These are phyloP conservation scores for Erythrocebus patas DNA, from an alignment of 2,113 vertebrate genomes.

Conservation along the genomic window DNA sequence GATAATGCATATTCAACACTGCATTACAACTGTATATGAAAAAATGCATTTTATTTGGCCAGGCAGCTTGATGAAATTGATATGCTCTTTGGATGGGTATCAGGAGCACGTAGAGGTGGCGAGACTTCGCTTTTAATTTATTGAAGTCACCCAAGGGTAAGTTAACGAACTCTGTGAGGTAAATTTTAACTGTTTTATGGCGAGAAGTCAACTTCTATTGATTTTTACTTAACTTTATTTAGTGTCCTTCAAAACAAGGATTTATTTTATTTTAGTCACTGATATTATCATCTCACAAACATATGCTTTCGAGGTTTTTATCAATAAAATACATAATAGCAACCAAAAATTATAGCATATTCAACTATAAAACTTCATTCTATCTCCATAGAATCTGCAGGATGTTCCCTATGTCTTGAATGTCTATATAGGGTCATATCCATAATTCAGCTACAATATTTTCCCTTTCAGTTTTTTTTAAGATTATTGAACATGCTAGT, in stretches of 20 bases:
- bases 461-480: not conserved
- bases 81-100: not conserved
- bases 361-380: not conserved
- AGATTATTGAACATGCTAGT: not conserved
- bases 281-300: not conserved
- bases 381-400: not conserved
- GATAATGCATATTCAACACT: not conserved
- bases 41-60: not conserved
- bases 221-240: not conserved
- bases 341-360: not conserved
- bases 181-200: not conserved
- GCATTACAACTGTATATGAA: not conserved
- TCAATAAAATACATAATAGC: not conserved
- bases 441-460: not conserved
- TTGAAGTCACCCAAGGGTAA: not conserved
- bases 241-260: not conserved
- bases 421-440: not conserved
- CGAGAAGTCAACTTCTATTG: not conserved
- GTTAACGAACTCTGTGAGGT: not conserved
- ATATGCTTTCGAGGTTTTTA: not conserved
- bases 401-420: not conserved
- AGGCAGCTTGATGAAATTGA: not conserved
- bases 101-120: not conserved
- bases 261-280: not conserved
- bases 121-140: not conserved